Evolutionary conservation across 1,140 invertebrate genomes (phyloP), one percentile per base, ranked within the genome.

Genomic region (Vanessa atalanta): DNA sequence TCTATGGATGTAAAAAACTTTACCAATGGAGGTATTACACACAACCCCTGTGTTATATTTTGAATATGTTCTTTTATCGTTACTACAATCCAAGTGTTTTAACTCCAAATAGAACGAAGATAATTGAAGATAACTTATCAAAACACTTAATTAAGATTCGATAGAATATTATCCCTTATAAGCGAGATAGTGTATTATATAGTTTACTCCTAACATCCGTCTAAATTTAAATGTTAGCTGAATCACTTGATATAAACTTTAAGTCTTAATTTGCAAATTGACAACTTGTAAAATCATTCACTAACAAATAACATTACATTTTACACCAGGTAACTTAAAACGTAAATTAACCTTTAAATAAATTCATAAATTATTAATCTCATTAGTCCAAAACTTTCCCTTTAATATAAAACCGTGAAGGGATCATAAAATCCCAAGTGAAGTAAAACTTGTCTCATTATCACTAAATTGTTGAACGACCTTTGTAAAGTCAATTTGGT

Each of bases 361-460:
- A 61, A 31, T 61, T 61, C 57, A 61, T 61, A 61, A 31, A 68
- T 60, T 69, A 60, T 60, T 60, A 69, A 60, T 69, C 55, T 60
- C 55, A 60, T 47, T 20, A 60, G 23, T 37, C 53, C 37, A 1
- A 4, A 69, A 69, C 37, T 69, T 69, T 69, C 9, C 55, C 48
- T 69, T 60, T 69, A 69, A 69, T 69, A 60, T 69, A 69, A 69
- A 60, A 51, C 37, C 55, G 43, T 47, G 55, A 72, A 72, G 37
- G 51, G 65, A 57, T 20, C 53, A 61, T 55, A 66, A 72, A 72
- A 48, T 48, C 16, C 47, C 0, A 67, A 72, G 51, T 61, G 63
- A 65, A 20, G 26, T 72, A 31, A 66, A 67, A 65, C 71, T 57
- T 57, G 15, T 47, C 71, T 72, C 51, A 61, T 72, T 72, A 67